These are phyloP conservation scores for Rhinogobio ventralis DNA, from an alignment of 2,797 vertebrate genomes.

Conservation along the genomic window DNA sequence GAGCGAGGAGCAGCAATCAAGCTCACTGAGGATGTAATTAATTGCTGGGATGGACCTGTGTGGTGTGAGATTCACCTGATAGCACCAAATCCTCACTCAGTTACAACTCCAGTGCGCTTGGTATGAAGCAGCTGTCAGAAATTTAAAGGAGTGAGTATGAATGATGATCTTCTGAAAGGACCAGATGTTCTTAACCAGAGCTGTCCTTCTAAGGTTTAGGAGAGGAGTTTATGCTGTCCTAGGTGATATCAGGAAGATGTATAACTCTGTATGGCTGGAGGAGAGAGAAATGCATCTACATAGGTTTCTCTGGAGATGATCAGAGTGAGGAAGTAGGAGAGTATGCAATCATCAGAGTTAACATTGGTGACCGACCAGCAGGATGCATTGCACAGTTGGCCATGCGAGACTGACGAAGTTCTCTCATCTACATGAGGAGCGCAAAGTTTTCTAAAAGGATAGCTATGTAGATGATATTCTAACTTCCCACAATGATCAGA, in stretches of 20 bases:
- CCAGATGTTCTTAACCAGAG: background rate
- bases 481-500: background rate
- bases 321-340: background rate
- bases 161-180: conserved; percentile 49
- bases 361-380: conserved; percentile 1
- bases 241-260: background rate
- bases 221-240: background rate
- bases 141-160: conserved; percentile 47
- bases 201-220: background rate
- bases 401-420: too few relatives aligned
- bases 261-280: background rate
- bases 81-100: conserved; percentile 20
- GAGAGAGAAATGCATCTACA: background rate
- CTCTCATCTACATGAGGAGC: too few relatives aligned
- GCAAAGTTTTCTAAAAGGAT: too few relatives aligned
- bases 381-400: too few relatives aligned
- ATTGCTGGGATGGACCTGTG: conserved; percentile 33
- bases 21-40: conserved; percentile 10
- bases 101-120: conserved; percentile 36
- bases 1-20: background rate
- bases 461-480: background rate
- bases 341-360: background rate
- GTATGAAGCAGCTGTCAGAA: conserved; percentile 31
- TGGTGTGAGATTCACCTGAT: conserved; percentile 42
- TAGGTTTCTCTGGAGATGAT: background rate